phyloP scores from a whole-genome alignment of 2,113 vertebrate species.

The Acrocephalus kingi region DNA sequence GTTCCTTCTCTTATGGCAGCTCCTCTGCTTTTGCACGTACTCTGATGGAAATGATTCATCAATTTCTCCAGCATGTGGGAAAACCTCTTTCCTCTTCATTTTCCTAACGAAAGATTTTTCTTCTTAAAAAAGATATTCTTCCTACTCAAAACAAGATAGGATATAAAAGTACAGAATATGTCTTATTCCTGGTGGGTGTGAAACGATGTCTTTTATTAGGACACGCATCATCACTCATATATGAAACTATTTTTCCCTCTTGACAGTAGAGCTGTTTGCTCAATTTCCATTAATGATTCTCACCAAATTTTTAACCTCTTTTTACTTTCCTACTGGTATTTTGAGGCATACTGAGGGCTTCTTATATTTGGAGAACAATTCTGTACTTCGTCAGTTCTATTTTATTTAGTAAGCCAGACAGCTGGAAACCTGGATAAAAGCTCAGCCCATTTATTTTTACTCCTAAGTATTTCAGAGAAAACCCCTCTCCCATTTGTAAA shows the following conservation, averaged over 20 bases:
- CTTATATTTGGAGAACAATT: background rate
- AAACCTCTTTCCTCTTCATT: constrained; percentile 28
- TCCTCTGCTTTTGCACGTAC: background rate
- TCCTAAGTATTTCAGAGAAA: background rate
- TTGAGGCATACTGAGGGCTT: background rate
- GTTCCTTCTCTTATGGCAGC: background rate
- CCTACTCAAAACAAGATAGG: constrained; percentile 50
- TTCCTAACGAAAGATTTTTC: background rate
- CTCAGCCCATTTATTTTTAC: background rate
- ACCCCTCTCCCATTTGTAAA: background rate
- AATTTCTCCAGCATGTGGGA: constrained; percentile 1
- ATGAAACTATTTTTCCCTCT: constrained; percentile 15
- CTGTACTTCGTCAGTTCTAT: background rate
- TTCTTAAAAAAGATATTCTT: constrained; percentile 56
- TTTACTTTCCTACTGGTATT: background rate
- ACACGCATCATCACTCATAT: constrained; percentile 29
- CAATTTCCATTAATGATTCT: constrained; percentile 43
- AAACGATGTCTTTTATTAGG: constrained; percentile 52
- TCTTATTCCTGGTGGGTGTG: constrained; percentile 50
- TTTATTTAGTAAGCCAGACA: constrained; percentile 19
- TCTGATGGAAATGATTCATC: background rate
- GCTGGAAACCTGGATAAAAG: background rate
- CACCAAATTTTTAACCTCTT: constrained; percentile 10
- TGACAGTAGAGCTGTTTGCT: constrained; percentile 10
- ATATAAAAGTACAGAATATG: constrained; percentile 29